A percentile compares a stretch with the other conserved stretches of the same genome.
Evolutionary conservation across 1,140 invertebrate genomes (phyloP).

Genomic region (Cardiocondyla obscurior): DNA sequence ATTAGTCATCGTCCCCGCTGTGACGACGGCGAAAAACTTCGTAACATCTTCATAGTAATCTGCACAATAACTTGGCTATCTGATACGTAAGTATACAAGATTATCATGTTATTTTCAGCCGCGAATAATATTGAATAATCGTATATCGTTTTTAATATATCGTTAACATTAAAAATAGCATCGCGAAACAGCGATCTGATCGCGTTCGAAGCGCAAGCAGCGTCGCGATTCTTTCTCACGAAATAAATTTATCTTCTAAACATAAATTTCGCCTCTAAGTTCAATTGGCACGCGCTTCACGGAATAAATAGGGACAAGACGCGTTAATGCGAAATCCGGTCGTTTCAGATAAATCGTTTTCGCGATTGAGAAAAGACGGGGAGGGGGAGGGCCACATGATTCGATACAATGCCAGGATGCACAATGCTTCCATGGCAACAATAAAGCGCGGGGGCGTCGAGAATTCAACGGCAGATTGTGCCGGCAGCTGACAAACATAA

Average conservation of each 20-base stretch:
- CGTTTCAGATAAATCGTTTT: constrained; percentile 53
- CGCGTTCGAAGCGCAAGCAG: not conserved
- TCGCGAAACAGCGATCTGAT: not conserved
- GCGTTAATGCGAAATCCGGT: constrained; percentile 3
- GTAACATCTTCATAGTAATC: constrained; percentile 35
- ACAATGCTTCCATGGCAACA: constrained; percentile 60
- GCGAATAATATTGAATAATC: not conserved
- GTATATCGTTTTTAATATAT: not conserved
- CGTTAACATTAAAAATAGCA: not conserved
- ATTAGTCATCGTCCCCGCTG: constrained; percentile 34
- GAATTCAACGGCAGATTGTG: constrained; percentile 64
- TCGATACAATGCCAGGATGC: constrained; percentile 39
- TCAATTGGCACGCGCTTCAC: constrained; percentile 33
- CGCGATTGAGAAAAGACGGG: too few relatives aligned
- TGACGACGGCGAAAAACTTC: constrained; percentile 1
- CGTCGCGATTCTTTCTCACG: not conserved
- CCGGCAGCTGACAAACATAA: constrained; percentile 76
- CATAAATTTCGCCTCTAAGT: not conserved
- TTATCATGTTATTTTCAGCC: not conserved
- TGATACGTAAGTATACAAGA: not conserved
- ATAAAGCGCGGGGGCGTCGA: constrained; percentile 73
- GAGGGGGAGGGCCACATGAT: not conserved
- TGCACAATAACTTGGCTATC: not conserved
- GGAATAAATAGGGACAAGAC: not conserved
- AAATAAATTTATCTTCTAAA: constrained; percentile 2